A percentile compares a stretch with the other conserved stretches of the same genome.
Conservation (phyloP, 2,888 invertebrate species). For the Orthonychiurus folsomi region DNA sequence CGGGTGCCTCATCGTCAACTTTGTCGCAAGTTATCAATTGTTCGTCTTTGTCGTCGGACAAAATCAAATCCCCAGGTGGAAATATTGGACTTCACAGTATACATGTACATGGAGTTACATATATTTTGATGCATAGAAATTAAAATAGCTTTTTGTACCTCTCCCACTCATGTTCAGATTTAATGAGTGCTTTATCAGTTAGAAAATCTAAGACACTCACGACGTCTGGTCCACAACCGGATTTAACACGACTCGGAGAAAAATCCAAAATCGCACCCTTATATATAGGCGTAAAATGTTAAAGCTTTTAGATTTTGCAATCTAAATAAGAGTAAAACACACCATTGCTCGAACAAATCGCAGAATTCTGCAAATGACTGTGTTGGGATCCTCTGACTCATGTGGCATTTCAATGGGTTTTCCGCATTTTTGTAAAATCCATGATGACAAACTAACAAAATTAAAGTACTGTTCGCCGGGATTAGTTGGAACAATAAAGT, state of each 20-base stretch:
- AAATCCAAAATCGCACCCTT: conserved; percentile 75
- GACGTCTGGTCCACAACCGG: conserved; percentile 84
- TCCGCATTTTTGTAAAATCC: conserved; percentile 81
- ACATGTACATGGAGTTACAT: too few relatives aligned
- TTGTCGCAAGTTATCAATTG: conserved; percentile 71
- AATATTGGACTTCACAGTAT: neutral
- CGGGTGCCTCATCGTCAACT: conserved; percentile 71
- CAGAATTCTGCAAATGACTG: conserved; percentile 75
- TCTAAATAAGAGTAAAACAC: too few relatives aligned
- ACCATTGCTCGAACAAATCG: conserved; percentile 67
- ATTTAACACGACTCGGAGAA: conserved; percentile 83
- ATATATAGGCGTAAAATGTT: too few relatives aligned
- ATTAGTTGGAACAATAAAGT: conserved; percentile 77
- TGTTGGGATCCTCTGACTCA: conserved; percentile 95
- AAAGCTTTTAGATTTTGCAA: too few relatives aligned
- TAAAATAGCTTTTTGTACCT: too few relatives aligned
- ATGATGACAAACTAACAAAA: conserved; percentile 83
- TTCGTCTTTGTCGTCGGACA: conserved; percentile 66
- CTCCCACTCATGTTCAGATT: conserved; percentile 59
- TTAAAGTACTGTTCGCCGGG: conserved; percentile 94
- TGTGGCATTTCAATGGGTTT: conserved; percentile 78
- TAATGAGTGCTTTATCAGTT: conserved; percentile 71
- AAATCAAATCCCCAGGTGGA: neutral
- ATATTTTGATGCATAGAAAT: neutral
- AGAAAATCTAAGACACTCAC: conserved; percentile 74